Evolutionary conservation across 2,113 vertebrate species (phyloP), one percentile per base, ranked within the genome.

Genomic region (Rhinoderma darwinii): DNA sequence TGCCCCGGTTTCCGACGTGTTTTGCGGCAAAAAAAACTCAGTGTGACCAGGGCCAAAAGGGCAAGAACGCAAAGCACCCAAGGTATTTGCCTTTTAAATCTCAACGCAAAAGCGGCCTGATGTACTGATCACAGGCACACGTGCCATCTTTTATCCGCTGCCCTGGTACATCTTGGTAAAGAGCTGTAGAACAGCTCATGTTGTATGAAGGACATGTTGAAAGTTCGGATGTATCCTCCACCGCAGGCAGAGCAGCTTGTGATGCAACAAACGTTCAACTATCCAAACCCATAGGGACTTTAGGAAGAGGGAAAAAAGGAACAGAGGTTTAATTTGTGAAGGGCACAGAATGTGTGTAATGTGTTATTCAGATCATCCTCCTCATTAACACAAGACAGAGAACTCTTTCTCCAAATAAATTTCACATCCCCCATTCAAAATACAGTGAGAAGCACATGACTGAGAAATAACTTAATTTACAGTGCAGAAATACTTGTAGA

Each of bases 191-290:
- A 32, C 37, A 22, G 22, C 73, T 61, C 51, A 84, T n/a, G 27
- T 41, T 56, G 35, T 41, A 17, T 76, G 73, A 76, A 84, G 70
- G 83, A 84, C 83, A 84, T 41, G 39, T 84, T 84, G 39, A 84
- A 84, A 76, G 72, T 39, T 4, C 11, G 15, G 82, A 35, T 2
- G 54, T 50, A 50, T 41, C 32, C 30, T 15, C 75, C 37, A 9
- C 79, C 79, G 41, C 56, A 30, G 56, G 56, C 37, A 27, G 6
- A n/a, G 5, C 5, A 61, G 41, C 61, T 35, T 25, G 61, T 39
- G 41, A 66, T n/a, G 61, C 27, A 68, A 50, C 37, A 44, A 35
- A 35, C 43, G 5, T 20, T 22, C 59, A 70, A 56, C 39, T 68
- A 25, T 4, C 27, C 27, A 83, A 68, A 72, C 63, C 82, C 30